Evolutionary conservation across 2,113 vertebrate genomes (phyloP), one percentile per base, ranked within the genome.

Genomic region (Oncorhynchus keta): DNA sequence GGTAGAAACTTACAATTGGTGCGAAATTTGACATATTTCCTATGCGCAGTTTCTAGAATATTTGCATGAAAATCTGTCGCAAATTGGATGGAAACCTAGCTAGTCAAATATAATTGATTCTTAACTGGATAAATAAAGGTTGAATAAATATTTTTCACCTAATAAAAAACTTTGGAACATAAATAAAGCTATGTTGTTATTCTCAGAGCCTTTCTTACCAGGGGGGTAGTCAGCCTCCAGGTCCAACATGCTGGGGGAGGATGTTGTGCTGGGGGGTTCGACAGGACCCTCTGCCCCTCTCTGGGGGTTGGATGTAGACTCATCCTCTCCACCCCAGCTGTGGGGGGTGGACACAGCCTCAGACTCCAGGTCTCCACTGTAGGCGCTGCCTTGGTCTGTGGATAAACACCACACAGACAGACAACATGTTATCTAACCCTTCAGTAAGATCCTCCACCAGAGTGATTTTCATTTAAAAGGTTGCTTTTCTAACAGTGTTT

Each of bases 211-310:
- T 13, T 20, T 75, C 95, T 70, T 67, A 98, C 97, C 95, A 84
- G 92, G 87, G 14, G 97, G 96, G 80, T 97, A 94, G 90, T 98
- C 97, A 20, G 90, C 92, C 88, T 99, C 97, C 79, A 98, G 77
- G 86, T 99, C 97, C 83, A 95, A 92, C 87, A 91, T 83, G 8
- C 35, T 91, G 48, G 95, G 90, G 28, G 82, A 91, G 72, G 93
- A 94, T 2, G 91, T 30, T 0, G 92, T 26, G 76, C 92, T n/a
- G 87, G 84, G 88, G 88, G 86, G 77, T 91, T 83, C 91, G 11
- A 70, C 4, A 18, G 51, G 51, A 30, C 48, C 0, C 55, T 82
- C 4, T 67, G 69, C 88, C 93, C 13, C 86, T 92, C 82, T 49
- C 93, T 90, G 87, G 94, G 89, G 5, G n/a, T 12, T 5, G 16